Conservation (phyloP, 1,140 invertebrate species). For the Drosophila repletoides region DNA sequence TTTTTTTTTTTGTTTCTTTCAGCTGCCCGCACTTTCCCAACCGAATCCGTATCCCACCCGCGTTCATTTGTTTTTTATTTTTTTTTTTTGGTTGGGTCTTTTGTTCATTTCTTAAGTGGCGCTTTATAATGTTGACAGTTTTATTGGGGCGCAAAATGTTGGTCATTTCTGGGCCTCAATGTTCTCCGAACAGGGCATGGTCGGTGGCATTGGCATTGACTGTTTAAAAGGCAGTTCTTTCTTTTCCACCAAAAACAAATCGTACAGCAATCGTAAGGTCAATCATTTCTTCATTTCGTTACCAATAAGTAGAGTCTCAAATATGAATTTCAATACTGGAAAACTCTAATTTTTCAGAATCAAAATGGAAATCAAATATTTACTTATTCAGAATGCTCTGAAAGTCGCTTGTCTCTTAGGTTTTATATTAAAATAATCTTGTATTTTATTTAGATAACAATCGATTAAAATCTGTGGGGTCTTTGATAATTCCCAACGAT, state of each 20-base stretch:
- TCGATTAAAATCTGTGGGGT: too few relatives aligned
- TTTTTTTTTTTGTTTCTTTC: slow-evolving; percentile 13
- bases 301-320: too few relatives aligned
- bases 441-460: too few relatives aligned
- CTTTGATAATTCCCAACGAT: background rate
- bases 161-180: slow-evolving; percentile 48
- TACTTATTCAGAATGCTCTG: too few relatives aligned
- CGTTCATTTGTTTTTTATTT: slow-evolving; percentile 35
- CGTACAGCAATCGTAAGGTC: background rate
- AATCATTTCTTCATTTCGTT: too few relatives aligned
- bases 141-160: slow-evolving; percentile 75
- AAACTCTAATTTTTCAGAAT: too few relatives aligned
- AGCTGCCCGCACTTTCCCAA: background rate
- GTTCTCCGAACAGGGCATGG: slow-evolving; percentile 10
- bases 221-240: background rate
- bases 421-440: too few relatives aligned
- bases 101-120: slow-evolving; percentile 79
- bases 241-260: too few relatives aligned
- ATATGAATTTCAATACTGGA: too few relatives aligned
- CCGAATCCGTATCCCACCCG: slow-evolving; percentile 4
- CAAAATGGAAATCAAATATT: too few relatives aligned
- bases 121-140: slow-evolving; percentile 80
- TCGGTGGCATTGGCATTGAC: slow-evolving; percentile 5
- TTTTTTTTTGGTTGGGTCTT: slow-evolving; percentile 39
- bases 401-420: too few relatives aligned